Percentiles rank a stretch among this genome's conserved stretches.
phyloP scores from a whole-genome alignment of 2,888 invertebrate species.

The Serripes groenlandicus region DNA sequence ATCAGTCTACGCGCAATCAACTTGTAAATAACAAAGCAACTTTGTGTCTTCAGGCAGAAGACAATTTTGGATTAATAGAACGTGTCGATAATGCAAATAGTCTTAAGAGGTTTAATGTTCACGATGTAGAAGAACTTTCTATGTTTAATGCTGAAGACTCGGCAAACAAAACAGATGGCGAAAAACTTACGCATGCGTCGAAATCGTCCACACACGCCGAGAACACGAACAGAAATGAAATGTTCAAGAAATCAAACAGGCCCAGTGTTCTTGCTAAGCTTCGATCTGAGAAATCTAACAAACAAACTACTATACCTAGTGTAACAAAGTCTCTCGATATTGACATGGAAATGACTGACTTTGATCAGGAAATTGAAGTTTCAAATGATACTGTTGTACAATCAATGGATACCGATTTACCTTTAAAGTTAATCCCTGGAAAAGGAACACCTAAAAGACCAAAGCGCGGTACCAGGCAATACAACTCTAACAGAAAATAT shows the following conservation, averaged over 20 bases:
- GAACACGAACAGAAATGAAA: not conserved
- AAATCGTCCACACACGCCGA: not conserved
- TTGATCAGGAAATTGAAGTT: not conserved
- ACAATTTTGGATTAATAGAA: constrained; percentile 10
- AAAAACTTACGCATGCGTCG: not conserved
- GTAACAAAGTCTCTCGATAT: constrained; percentile 13
- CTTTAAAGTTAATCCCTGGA: not conserved
- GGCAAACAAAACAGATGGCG: not conserved
- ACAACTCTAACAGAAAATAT: constrained; percentile 65
- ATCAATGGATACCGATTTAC: not conserved
- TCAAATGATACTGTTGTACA: not conserved
- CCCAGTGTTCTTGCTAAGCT: not conserved
- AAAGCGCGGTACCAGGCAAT: constrained; percentile 37
- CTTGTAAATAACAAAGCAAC: not conserved
- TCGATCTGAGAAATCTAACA: not conserved
- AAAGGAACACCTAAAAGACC: constrained; percentile 13
- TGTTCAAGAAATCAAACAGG: constrained; percentile 15
- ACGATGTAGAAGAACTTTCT: not conserved
- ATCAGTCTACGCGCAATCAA: constrained; percentile 39
- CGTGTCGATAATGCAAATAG: not conserved
- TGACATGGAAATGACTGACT: constrained; percentile 23
- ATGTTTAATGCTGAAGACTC: not conserved
- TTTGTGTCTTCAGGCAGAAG: constrained; percentile 1
- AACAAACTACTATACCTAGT: not conserved
- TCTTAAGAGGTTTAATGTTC: not conserved